Base-by-base conservation (phyloP, 1,140 invertebrate species). In the Drosophila quadrilineata region DNA sequence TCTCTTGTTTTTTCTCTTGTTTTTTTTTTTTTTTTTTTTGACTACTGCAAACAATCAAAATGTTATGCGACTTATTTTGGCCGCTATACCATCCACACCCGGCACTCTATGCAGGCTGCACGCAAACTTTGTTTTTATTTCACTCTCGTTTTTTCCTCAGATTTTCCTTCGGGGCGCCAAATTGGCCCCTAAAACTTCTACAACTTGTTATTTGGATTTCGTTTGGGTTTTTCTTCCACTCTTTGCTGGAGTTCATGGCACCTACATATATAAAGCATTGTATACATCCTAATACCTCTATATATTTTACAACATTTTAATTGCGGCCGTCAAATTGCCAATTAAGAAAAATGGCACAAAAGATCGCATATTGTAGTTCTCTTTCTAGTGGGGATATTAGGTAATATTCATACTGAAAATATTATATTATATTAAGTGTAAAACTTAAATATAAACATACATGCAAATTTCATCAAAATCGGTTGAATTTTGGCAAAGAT, bases 221-320 rank as follows among this genome's bases (percentile, higher is more conserved):
- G 54, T 53, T 41, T 58, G 36, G 31, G 33, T 43, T 64, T 38
- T 49, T 38, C 24, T 24, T 48, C 41, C 62, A n/a, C n/a, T 82
- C 82, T 82, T 82, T 75, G 53, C 62, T 57, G 62, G 45, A 35
- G 41, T 54, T 43, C 26, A 57, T 17, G 12, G 36, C 9, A 28
- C 24, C 16, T 17, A 45, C 22, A 43, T 19, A 66, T 54, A 50
- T 43, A 40, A n/a, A n/a, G n/a, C n/a, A n/a, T n/a, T n/a, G n/a
- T n/a, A n/a, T n/a, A n/a, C n/a, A n/a, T n/a, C n/a, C n/a, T n/a
- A n/a, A n/a, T n/a, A n/a, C n/a, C n/a, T n/a, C n/a, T n/a, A n/a
- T n/a, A n/a, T n/a, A n/a, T 31, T 50, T 41, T 35, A 24, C 22
- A 71, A 50, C 38, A 29, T 48, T 58, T 49, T 58, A 65, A 65